Conservation (phyloP, 1,140 invertebrate species). For the Ctenoplectra terminalis region DNA sequence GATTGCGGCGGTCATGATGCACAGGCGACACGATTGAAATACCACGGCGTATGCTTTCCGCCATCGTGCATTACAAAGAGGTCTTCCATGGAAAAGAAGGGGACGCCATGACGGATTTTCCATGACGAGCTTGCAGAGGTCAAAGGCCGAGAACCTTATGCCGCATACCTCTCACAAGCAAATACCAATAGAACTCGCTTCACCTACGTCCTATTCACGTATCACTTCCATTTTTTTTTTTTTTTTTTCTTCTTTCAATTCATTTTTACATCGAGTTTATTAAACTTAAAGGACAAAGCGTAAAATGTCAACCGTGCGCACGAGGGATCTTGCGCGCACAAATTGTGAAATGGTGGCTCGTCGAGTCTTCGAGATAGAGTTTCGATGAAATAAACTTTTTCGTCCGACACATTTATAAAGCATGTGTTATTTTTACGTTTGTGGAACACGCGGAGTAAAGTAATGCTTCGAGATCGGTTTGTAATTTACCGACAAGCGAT, state of each 20-base stretch:
- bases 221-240: neutral
- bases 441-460: too few relatives aligned
- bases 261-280: too few relatives aligned
- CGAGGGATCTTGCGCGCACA: too few relatives aligned
- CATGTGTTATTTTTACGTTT: too few relatives aligned
- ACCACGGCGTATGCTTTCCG: slow-evolving; percentile 54
- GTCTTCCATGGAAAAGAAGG: slow-evolving; percentile 58
- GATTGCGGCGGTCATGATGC: slow-evolving; percentile 32
- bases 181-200: slow-evolving; percentile 2
- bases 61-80: slow-evolving; percentile 61
- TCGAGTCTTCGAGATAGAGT: too few relatives aligned
- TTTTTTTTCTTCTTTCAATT: too few relatives aligned
- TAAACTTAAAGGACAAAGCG: neutral
- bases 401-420: too few relatives aligned
- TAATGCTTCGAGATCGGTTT: too few relatives aligned
- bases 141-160: slow-evolving; percentile 43
- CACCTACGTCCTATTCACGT: neutral
- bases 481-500: too few relatives aligned
- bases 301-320: neutral
- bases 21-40: slow-evolving; percentile 58
- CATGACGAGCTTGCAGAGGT: slow-evolving; percentile 44
- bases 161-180: neutral
- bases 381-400: too few relatives aligned
- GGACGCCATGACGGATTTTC: slow-evolving; percentile 52
- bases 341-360: too few relatives aligned